Percentiles rank a stretch among this genome's conserved stretches.
Conservation (phyloP, 2,797 vertebrate genomes). For the Eulemur coronatus region DNA sequence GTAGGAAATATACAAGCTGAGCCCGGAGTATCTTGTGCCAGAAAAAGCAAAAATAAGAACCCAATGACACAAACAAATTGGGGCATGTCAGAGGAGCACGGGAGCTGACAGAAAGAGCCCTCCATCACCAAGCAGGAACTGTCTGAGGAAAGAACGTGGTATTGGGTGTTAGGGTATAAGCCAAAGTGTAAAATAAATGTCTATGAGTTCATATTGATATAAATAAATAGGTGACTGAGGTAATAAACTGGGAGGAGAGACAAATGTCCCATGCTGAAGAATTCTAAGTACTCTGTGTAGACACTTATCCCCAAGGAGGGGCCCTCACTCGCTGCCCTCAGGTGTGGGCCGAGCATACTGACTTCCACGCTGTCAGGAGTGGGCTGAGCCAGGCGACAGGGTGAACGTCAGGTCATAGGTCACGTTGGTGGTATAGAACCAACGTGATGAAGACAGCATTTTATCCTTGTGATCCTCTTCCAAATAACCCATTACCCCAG, state of each 20-base stretch:
- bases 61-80: neutral
- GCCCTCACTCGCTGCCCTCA: neutral
- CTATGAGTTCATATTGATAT: neutral
- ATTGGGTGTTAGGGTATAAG: neutral
- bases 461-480: neutral
- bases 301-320: neutral
- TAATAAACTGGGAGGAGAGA: neutral
- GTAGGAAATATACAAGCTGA: neutral
- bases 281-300: neutral
- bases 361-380: neutral
- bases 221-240: neutral
- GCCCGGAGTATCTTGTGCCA: neutral
- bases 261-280: neutral
- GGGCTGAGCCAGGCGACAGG: neutral
- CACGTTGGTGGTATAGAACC: neutral
- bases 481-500: too few species aligned
- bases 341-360: neutral
- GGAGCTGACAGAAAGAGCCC: neutral
- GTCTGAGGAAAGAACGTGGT: neutral
- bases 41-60: neutral
- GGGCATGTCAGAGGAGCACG: neutral
- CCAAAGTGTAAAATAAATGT: neutral
- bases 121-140: neutral
- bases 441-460: fast-evolving
- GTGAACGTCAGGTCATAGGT: neutral